Base-by-base conservation (phyloP, 2,888 invertebrate species). In the Lucinisca nassula region DNA sequence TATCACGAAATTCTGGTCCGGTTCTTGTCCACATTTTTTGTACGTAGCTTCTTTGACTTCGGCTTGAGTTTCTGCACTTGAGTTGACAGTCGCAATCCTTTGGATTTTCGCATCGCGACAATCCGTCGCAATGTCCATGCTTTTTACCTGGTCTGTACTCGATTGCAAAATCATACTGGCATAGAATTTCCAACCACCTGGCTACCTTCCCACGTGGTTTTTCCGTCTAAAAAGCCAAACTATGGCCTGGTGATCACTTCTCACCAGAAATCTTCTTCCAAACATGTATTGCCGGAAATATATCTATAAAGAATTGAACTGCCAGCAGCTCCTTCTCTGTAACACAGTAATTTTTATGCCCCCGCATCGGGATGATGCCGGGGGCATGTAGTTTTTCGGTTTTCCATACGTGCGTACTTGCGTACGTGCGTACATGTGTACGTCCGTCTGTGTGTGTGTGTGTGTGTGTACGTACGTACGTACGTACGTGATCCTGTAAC, bases 211-310 rank as follows among this genome's bases (percentile, higher is more conserved):
- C 58, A 12, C 24, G 27, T 2, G 82, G 81, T 27, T 81, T 75
- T 32, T 81, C n/a, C 74, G 67, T 1, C 51, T 81, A 32, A 75
- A 81, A 2, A 82, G 67, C 82, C 67, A 75, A 24, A 82, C 75
- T 0, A 82, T n/a, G 32, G 76, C 75, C 40, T 82, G 75, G 35
- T 82, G 82, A 55, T 82, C 82, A 17, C 40, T 45, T 3, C 75
- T 1, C 2, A 81, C 75, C 1, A 74, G 8, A 24, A 81, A 81
- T 6, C 38, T 58, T 51, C 82, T 37, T 12, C 82, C 75, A 21
- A 76, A 24, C 45, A 82, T n/a, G 35, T 82, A 82, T 61, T 82
- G 82, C 24, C 77, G 67, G n/a, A 49, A 82, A 70, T 82, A 82
- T 45, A n/a, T 82, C 74, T 30, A 37, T 38, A 37, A 82, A 82